Evolutionary conservation across 30 jellyfish, hydroid and myxozoan genomes (phyloP), one percentile per base, ranked within the genome.

Genomic region (Turritopsis rubra): DNA sequence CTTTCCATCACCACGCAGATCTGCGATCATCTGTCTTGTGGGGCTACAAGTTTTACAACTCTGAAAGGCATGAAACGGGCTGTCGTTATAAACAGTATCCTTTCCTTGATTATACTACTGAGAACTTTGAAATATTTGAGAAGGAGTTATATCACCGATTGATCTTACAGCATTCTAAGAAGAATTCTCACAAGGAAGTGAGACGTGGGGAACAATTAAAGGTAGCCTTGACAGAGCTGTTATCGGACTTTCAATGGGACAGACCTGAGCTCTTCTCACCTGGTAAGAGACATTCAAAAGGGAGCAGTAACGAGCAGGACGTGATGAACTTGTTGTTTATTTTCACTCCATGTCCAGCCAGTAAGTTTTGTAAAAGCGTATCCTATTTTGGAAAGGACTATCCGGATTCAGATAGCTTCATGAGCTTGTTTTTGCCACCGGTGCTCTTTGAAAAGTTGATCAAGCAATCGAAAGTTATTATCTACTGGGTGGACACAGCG

Each of bases 221-320:
- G 7, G 71, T 87, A 54, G 89, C 96, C 23, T 83, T 91, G 17
- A 85, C 96, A 29, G 97, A 91, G 29, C 73, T 87, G 24, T 85
- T 91, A 5, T 66, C 96, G 23, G 96, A 87, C 28, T 91, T 87
- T 87, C 97, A 91, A 28, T 91, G 97, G 97, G 97, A 91, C 52
- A 71, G 96, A 65, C 97, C 97, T 1, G 96, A 91, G 68, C 85
- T 91, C 76, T 52, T 87, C 28, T 91, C 97, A 29, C 97, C 97
- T 0, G 81, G 72, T 21, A 80, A 80, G 28, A 53, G 28, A 23
- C 4, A 17, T 16, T 25, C 28, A 53, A 23, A 65, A 22, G 54
- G 8, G 4, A 23, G 16, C 26, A 31, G 65, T 20, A n/a, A 23
- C 9, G 53, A 53, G 26, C 26, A 23, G 72, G 82, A 74, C 24